Percentiles rank a stretch among this genome's conserved stretches.
Evolutionary conservation across 92 coral and sea anemone species (phyloP).

Genomic region (Heteractis magnifica): DNA sequence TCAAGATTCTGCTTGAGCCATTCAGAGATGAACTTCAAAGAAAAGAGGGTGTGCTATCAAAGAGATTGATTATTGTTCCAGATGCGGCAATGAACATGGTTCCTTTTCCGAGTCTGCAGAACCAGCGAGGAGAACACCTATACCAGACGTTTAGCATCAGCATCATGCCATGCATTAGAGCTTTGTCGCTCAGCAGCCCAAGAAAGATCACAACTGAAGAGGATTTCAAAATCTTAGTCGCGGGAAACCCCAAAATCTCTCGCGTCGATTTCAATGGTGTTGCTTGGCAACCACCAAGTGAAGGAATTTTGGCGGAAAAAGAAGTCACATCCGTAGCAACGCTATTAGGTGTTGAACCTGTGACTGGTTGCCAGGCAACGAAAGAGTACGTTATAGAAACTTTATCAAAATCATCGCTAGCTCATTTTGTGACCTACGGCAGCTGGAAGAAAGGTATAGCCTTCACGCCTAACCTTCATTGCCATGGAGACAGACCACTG

Average conservation of each 20-base stretch:
- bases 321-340: slow-evolving; percentile 71
- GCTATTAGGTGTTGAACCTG: slow-evolving; percentile 69
- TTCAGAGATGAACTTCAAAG: slow-evolving; percentile 49
- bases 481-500: slow-evolving; percentile 39
- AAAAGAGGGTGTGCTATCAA: not conserved
- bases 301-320: slow-evolving; percentile 67
- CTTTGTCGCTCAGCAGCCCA: slow-evolving; percentile 30
- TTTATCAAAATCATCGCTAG: slow-evolving; percentile 59
- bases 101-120: slow-evolving; percentile 68
- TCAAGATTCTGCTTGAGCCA: slow-evolving; percentile 56
- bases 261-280: slow-evolving; percentile 49
- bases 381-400: slow-evolving; percentile 59
- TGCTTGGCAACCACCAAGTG: slow-evolving; percentile 59
- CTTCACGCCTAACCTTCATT: slow-evolving; percentile 61
- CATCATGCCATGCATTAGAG: slow-evolving; percentile 65
- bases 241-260: slow-evolving; percentile 72
- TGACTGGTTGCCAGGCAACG: slow-evolving; percentile 70
- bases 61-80: slow-evolving; percentile 56
- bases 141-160: slow-evolving; percentile 48
- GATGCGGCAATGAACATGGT: slow-evolving; percentile 55
- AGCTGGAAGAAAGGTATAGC: slow-evolving; percentile 74
- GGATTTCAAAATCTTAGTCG: slow-evolving; percentile 50
- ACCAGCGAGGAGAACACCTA: slow-evolving; percentile 43
- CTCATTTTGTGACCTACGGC: slow-evolving; percentile 74
- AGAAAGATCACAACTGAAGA: not conserved